These are phyloP conservation scores for Cephonodes hylas DNA, from an alignment of 2,888 invertebrate genomes.

Conservation along the genomic window DNA sequence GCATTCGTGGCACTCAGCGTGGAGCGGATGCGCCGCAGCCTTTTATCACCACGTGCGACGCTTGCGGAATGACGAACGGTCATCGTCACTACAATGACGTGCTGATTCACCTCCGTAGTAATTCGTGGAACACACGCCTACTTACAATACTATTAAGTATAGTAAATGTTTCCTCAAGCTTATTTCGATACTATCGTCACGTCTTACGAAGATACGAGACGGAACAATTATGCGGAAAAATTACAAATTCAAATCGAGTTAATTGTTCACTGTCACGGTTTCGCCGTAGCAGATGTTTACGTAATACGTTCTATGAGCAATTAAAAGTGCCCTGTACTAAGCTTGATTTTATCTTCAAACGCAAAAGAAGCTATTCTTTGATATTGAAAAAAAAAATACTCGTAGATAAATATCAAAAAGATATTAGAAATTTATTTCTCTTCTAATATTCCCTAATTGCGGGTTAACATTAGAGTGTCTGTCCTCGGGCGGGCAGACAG, in stretches of 20 bases:
- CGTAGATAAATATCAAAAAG: constrained; percentile 25
- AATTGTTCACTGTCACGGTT: constrained; percentile 52
- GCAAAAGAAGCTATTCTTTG: neutral
- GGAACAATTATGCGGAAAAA: constrained; percentile 49
- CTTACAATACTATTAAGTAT: constrained; percentile 23
- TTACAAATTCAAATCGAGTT: constrained; percentile 59
- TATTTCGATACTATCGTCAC: constrained; percentile 18
- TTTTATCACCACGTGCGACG: constrained; percentile 61
- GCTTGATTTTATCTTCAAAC: neutral
- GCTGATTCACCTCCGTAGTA: constrained; percentile 47
- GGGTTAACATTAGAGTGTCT: constrained; percentile 29
- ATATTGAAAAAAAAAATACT: neutral
- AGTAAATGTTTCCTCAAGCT: constrained; percentile 19
- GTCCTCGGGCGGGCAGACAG: constrained; percentile 28
- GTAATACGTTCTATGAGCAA: constrained; percentile 27
- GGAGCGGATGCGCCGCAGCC: constrained; percentile 57
- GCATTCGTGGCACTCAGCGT: constrained; percentile 51
- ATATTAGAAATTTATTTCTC: constrained; percentile 21
- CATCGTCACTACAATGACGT: constrained; percentile 32
- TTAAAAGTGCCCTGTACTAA: constrained; percentile 5
- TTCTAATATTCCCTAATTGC: constrained; percentile 32
- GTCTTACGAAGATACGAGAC: constrained; percentile 34
- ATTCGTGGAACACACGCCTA: constrained; percentile 38
- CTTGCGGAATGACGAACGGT: constrained; percentile 40
- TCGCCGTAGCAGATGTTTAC: constrained; percentile 27